Base-by-base conservation (phyloP, 1,140 invertebrate species). In the Oryctes rhinoceros region DNA sequence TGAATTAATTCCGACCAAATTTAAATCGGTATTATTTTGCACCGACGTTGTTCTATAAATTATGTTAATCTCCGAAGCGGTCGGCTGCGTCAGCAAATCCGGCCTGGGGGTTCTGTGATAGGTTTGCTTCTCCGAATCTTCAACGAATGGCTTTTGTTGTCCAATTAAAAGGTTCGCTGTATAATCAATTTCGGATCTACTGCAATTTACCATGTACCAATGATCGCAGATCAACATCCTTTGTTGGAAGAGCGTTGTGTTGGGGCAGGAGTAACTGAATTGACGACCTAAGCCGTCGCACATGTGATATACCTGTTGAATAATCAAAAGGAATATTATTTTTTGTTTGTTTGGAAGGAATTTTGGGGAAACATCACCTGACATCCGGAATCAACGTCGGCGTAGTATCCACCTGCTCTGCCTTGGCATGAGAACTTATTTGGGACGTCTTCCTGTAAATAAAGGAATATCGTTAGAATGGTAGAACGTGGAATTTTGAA, bases 161-260 rank as follows among this genome's bases (percentile, higher is more conserved):
- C 93, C 93, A 78, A 94, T 94, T 15, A 93, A 86, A 5, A 92
- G 85, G 86, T 94, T 95, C 13, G 93, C 92, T 24, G 89, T 89
- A 83, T 93, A 94, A 85, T 93, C 91, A 44, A 88, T 88, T 82
- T 92, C 91, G 0, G 93, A 90, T 81, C 89, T 89, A 80, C 91
- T 92, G 83, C 94, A 95, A 87, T 94, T 93, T n/a, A 95, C 94
- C 91, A 94, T 94, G 84, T 94, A 94, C 92, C 93, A 94, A 85
- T 95, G 93, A 85, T 94, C 94, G 83, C 94, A 95, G 83, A 94
- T 91, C 78, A 94, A 89, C 91, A 94, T 94, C 35, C 93, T 88
- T 86, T 95, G 94, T 86, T 94, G 94, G 88, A 95, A 95, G 24
- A 94, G 90, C 11, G 94, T 95, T 4, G 92, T 92, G 87, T 94